Evolutionary conservation across 2,888 invertebrate genomes (phyloP).

Genomic region (Allacma fusca): DNA sequence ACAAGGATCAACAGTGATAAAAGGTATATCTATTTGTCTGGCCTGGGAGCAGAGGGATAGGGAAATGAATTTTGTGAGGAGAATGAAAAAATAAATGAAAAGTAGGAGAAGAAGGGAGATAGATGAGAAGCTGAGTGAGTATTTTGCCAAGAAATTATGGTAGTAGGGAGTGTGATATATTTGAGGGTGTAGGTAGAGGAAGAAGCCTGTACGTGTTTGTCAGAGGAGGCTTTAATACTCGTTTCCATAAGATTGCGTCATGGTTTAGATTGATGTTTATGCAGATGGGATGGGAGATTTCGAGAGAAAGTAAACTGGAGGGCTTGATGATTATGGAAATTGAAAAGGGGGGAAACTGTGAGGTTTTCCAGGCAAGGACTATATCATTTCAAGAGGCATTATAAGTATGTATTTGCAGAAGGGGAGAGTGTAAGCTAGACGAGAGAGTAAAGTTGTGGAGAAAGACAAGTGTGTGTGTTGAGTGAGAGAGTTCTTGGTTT

Average conservation of each 20-base stretch:
- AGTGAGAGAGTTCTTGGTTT: slow-evolving; percentile 37
- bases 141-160: neutral
- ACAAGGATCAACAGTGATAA: neutral
- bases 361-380: slow-evolving; percentile 21
- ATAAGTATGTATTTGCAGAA: neutral
- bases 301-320: slow-evolving; percentile 34
- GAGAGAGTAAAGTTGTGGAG: slow-evolving; percentile 33
- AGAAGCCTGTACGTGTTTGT: neutral
- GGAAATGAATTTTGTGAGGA: neutral
- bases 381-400: slow-evolving; percentile 10
- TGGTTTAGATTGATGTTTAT: slow-evolving; percentile 28
- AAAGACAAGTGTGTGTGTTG: slow-evolving; percentile 33
- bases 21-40: too few species aligned
- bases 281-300: slow-evolving; percentile 21
- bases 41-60: neutral
- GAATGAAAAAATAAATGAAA: neutral
- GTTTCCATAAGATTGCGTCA: slow-evolving; percentile 12
- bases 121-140: neutral
- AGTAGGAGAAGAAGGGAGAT: neutral
- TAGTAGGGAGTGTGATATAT: slow-evolving; percentile 1
- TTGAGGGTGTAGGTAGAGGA: neutral
- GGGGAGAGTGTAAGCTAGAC: neutral
- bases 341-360: slow-evolving; percentile 26
- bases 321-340: slow-evolving; percentile 39
- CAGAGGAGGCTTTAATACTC: neutral